Base-by-base conservation (phyloP, 2,888 invertebrate species). In the Anagyrus pseudococci region DNA sequence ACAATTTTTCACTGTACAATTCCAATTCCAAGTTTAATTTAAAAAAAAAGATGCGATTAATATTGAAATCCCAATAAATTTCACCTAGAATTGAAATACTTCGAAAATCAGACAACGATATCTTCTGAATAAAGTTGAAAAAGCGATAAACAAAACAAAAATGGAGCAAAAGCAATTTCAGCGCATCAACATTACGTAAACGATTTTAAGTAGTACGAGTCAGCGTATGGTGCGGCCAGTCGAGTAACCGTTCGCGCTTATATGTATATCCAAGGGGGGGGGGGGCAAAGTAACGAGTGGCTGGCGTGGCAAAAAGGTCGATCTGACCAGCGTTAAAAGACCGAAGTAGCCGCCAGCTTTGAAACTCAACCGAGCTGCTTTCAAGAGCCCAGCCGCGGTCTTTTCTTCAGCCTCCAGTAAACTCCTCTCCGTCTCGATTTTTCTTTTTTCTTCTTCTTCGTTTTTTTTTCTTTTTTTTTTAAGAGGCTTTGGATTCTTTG, bases 181-280 rank as follows among this genome's bases (percentile, higher is more conserved):
- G 19, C 20, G 13, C 3, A 22, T 4, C 19, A n/a, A 15, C 15
- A n/a, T 8, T 13, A 22, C 20, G 57, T 4, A 29, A 49, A 15
- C 22, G 46, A 26, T 47, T 23, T 29, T 29, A 43, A 61, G 60
- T 60, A 55, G 49, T 48, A 33, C 23, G 22, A 53, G 59, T 53
- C 59, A 6, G 59, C 59, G 53, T 26, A 7, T 19, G 53, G 58
- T 0, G 10, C 44, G 47, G 7, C 47, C 29, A 1, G 8, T 10
- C n/a, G 2, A 37, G 8, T 7, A 7, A 37, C 7, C 37, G 15
- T 10, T 10, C 37, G 37, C 37, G n/a, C n/a, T n/a, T n/a, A n/a
- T 13, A 37, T 13, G 37, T 37, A 37, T 10, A 37, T 13, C 8
- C 7, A 13, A 37, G 37, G 8, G 37, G 15, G 37, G 15, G 37